Conservation (phyloP, 2,888 invertebrate species). For the Palloptera scutellata region DNA sequence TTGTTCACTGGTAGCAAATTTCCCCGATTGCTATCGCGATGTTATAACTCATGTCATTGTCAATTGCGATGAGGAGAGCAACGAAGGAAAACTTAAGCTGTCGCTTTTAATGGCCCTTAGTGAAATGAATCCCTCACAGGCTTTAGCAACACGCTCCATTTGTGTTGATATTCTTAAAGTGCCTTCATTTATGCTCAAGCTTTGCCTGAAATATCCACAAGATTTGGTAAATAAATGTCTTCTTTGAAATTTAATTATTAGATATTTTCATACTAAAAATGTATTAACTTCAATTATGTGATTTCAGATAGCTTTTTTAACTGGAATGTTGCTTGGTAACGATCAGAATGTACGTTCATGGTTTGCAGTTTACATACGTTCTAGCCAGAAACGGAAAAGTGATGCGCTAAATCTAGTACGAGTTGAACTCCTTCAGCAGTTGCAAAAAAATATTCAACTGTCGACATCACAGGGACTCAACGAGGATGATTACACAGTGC, state of each 20-base stretch:
- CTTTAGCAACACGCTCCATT: conserved; percentile 82
- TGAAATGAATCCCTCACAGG: conserved; percentile 88
- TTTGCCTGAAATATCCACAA: conserved; percentile 77
- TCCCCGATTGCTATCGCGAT: conserved; percentile 92
- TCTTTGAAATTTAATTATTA: background rate
- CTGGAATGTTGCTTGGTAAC: conserved; percentile 87
- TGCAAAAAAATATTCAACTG: conserved; percentile 72
- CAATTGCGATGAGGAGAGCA: conserved; percentile 90
- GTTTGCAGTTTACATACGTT: conserved; percentile 91
- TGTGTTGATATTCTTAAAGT: conserved; percentile 90
- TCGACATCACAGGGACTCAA: conserved; percentile 70
- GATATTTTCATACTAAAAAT: no score
- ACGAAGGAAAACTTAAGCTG: conserved; percentile 77
- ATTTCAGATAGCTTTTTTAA: conserved; percentile 79
- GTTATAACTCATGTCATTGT: conserved; percentile 85
- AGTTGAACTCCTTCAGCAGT: conserved; percentile 77
- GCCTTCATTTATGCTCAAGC: conserved; percentile 85
- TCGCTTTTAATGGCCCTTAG: conserved; percentile 82
- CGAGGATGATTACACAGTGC: conserved; percentile 75
- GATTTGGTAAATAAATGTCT: conserved; percentile 65
- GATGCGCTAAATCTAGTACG: conserved; percentile 71
- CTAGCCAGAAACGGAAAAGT: conserved; percentile 73
- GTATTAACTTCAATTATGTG: background rate
- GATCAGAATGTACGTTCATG: conserved; percentile 89
- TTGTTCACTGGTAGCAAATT: conserved; percentile 91